A percentile compares a stretch with the other conserved stretches of the same genome.
phyloP scores from a whole-genome alignment of 2,113 vertebrate genomes.

The Oreotrochilus melanogaster region DNA sequence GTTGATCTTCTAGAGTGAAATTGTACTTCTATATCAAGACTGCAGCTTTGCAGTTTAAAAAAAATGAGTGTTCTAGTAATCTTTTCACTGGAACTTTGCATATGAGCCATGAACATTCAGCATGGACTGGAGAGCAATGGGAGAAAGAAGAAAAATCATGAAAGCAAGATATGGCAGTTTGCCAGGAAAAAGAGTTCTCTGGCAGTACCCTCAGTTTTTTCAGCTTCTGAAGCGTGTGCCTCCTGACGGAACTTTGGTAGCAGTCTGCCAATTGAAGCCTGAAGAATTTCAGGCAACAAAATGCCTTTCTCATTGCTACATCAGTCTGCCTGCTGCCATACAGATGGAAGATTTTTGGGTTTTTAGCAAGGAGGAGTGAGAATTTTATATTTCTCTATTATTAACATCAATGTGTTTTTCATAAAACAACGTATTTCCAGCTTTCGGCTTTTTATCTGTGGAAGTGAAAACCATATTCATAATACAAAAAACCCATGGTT shows the following conservation, averaged over 20 bases:
- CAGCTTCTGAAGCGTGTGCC: neutral
- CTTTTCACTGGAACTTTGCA: neutral
- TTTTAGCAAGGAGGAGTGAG: neutral
- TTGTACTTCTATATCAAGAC: neutral
- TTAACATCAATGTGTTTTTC: neutral
- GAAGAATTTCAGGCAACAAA: neutral
- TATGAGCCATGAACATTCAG: neutral
- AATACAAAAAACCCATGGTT: neutral
- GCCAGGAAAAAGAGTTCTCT: neutral
- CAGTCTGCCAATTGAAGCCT: neutral
- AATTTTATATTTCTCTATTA: neutral
- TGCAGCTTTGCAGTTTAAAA: neutral
- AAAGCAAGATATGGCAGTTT: neutral
- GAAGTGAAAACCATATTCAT: neutral
- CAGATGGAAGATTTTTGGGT: neutral
- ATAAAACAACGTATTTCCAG: neutral
- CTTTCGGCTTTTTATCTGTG: neutral
- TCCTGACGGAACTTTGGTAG: neutral
- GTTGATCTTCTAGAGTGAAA: neutral
- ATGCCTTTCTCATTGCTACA: neutral
- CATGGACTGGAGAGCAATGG: neutral
- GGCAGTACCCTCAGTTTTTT: neutral
- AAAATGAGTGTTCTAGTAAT: neutral
- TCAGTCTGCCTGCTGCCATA: neutral
- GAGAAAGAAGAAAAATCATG: neutral